phyloP scores from a whole-genome alignment of 2,113 vertebrate species.

The Sinocyclocheilus rhinocerous region DNA sequence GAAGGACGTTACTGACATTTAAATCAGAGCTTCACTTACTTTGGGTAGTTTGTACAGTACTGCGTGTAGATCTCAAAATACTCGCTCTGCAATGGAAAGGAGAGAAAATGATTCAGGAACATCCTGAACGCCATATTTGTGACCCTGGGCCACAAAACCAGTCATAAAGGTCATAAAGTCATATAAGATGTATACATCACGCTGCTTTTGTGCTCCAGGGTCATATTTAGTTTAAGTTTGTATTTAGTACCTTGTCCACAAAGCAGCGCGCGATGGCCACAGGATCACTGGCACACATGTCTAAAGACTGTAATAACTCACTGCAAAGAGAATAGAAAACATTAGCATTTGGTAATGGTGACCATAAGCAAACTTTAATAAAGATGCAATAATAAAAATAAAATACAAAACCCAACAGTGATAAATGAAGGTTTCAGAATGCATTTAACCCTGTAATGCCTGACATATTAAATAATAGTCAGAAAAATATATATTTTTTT shows the following conservation, averaged over 20 bases:
- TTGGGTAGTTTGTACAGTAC: slow-evolving; percentile 99
- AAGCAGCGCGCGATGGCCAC: slow-evolving; percentile 93
- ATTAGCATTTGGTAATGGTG: neutral
- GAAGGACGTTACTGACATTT: slow-evolving; percentile 10
- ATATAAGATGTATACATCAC: too few relatives aligned
- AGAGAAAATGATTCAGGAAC: neutral
- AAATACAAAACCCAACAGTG: neutral
- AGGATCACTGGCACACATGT: slow-evolving; percentile 88
- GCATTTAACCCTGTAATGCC: neutral
- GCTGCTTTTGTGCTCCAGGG: too few relatives aligned
- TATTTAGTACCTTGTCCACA: slow-evolving; percentile 83
- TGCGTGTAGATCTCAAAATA: slow-evolving; percentile 98
- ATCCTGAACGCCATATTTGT: too few relatives aligned
- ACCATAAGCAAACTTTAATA: neutral
- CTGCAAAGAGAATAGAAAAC: slow-evolving; percentile 65
- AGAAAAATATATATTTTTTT: too few relatives aligned
- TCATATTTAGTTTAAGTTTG: neutral
- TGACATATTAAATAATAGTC: too few relatives aligned
- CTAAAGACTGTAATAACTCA: slow-evolving; percentile 88
- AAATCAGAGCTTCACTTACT: slow-evolving; percentile 76
- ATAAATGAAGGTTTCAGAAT: neutral
- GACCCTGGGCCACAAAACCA: too few relatives aligned
- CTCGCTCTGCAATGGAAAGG: slow-evolving; percentile 79
- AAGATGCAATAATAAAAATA: neutral
- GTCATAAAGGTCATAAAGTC: too few relatives aligned